Evolutionary conservation across 23 tunicate species (phyloP), one percentile per base, ranked within the genome.

Genomic region (Halocynthia aurantium): DNA sequence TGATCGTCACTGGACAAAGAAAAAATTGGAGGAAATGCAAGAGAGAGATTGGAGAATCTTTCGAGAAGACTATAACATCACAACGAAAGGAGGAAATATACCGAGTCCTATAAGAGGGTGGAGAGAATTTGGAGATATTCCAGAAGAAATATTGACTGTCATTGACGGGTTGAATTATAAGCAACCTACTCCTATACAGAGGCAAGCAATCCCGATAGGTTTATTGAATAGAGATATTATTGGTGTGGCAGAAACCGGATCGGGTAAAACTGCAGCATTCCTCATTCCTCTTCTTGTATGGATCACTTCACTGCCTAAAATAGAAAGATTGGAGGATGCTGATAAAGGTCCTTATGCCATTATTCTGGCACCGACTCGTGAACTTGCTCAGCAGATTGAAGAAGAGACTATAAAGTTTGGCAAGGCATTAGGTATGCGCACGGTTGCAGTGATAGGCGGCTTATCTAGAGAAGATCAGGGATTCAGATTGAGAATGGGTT

Each of bases 341-440:
- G 99, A 94, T 82, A 94, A 94, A 73, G 99, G 99, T 55, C 99
- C 99, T 6, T 94, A 94, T 67, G 99, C 99, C 6, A 82, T 94
- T 60, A 85, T 94, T 54, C 86, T 94, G 52, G 99, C 99, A 7
- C 99, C 99, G 0, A 94, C 99, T 22, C 87, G 99, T 17, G 99
- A 94, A 60, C 69, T 94, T 55, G 99, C 99, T 12, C 95, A 88
- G 73, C 99, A 94, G 77, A 94, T 94, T 50, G 99, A 94, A 72
- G 99, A 88, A 53, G 99, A 94, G 74, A 84, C 95, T 8, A 77
- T 88, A 8, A 94, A 88, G 77, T 94, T 94, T 72, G 99, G 99
- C 8, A 84, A 81, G 51, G 87, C 84, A 55, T 81, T 94, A 20
- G 99, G 99, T 54, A 88, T 94, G 51, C 78, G 99, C 44, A 87